Evolutionary conservation across 2,797 vertebrate species (phyloP).

Genomic region (Oryzias sinensis): DNA sequence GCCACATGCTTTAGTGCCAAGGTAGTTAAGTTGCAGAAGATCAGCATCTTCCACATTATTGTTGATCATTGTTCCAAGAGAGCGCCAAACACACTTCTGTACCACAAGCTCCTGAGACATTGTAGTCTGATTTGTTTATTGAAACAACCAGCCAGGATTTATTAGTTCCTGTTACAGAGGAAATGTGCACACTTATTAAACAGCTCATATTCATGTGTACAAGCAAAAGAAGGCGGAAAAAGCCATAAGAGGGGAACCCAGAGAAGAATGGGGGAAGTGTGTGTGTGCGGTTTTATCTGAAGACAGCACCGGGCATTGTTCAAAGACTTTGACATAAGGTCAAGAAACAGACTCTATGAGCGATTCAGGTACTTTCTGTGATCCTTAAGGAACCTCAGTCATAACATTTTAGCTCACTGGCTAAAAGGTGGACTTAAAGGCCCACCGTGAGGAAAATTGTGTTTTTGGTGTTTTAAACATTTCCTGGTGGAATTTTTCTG

Average conservation of each 20-base stretch:
- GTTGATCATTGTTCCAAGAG: slow-evolving; percentile 54
- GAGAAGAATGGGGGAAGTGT: slow-evolving; percentile 64
- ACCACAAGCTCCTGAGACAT: slow-evolving; percentile 68
- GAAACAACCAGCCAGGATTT: slow-evolving; percentile 65
- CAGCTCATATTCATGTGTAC: slow-evolving; percentile 55
- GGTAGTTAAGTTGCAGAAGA: slow-evolving; percentile 61
- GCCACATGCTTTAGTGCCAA: slow-evolving; percentile 52
- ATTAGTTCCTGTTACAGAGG: slow-evolving; percentile 71
- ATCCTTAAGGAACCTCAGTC: slow-evolving; percentile 30
- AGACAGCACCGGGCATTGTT: slow-evolving; percentile 61
- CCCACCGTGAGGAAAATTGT: slow-evolving; percentile 27
- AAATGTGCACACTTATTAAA: slow-evolving; percentile 73
- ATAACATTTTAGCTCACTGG: slow-evolving; percentile 21
- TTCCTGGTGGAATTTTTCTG: no score
- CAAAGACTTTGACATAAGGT: slow-evolving; percentile 50
- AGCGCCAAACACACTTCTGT: slow-evolving; percentile 72
- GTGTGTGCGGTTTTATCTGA: slow-evolving; percentile 53
- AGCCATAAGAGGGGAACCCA: slow-evolving; percentile 49
- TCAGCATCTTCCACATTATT: slow-evolving; percentile 49
- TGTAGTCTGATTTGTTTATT: slow-evolving; percentile 73
- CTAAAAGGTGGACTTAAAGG: slow-evolving; percentile 26
- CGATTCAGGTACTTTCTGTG: slow-evolving; percentile 42
- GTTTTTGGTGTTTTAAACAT: slow-evolving; percentile 10
- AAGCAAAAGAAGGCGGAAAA: slow-evolving; percentile 54
- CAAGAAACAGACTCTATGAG: slow-evolving; percentile 56